Base-by-base conservation (phyloP, 1,140 invertebrate species). In the Brachystomella parvula region DNA sequence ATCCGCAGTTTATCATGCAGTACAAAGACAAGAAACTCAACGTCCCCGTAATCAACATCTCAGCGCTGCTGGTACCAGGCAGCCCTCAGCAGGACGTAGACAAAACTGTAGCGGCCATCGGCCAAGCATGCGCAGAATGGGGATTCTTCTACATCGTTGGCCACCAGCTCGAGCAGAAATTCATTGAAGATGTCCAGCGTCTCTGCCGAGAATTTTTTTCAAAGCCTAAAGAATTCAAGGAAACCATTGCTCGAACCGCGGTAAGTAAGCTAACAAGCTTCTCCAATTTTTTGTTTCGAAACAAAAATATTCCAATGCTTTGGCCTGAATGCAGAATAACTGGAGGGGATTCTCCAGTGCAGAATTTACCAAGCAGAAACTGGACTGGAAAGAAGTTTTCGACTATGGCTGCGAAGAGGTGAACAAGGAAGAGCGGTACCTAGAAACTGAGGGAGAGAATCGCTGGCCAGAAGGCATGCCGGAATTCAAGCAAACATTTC, bases 371-470 rank as follows among this genome's bases (percentile, higher is more conserved):
- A 70, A 66, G 28, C 68, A 70, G 35, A 66, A 57, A 29, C 6
- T 70, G n/a, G 68, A 70, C 61, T 66, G 64, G 68, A 70, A 70
- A 35, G 64, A 70, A 64, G 58, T 62, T 1, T 70, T 64, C 35
- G 68, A 70, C 31, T 63, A 61, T 47, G 64, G 60, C 19, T n/a
- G 2, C 2, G 64, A 62, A 21, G 57, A 59, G 21, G 31, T 31
- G 0, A 24, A 24, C 1, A 59, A 53, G 19, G 2, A 30, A 26
- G 28, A 65, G 17, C 21, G 9, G 2, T 47, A 62, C 26, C 30
- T 60, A 21, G 44, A 61, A 12, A 32, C 64, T 30, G 64, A 70
- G 12, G 68, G 68, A 1, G 35, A 57, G 44, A 70, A 70, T 61
- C 65, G 33, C 0, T 70, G 68, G 68, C 68, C 68, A 1, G 35